Evolutionary conservation across 92 coral and sea anemone species (phyloP).

Genomic region (Muricea muricata): DNA sequence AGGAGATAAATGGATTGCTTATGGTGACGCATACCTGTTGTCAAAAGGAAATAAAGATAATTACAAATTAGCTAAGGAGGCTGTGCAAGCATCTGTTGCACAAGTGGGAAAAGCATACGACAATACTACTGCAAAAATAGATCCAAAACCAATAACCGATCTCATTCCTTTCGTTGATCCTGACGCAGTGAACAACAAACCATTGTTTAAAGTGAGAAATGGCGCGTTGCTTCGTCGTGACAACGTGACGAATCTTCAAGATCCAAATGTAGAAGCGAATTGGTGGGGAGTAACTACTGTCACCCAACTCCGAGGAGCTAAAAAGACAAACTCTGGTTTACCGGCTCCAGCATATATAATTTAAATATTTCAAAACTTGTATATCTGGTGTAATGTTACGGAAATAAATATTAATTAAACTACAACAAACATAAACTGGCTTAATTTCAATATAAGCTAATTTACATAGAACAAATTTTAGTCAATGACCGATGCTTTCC

Average conservation of each 20-base stretch:
- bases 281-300: constrained; percentile 70
- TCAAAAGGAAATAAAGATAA: background rate
- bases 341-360: no score
- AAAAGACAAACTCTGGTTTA: no score
- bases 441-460: no score
- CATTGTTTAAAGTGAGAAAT: constrained; percentile 65
- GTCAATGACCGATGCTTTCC: no score
- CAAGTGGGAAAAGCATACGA: constrained; percentile 63
- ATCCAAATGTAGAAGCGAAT: constrained; percentile 42
- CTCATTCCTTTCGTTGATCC: constrained; percentile 66
- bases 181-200: constrained; percentile 62
- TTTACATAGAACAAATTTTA: no score
- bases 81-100: constrained; percentile 64
- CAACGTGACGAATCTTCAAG: constrained; percentile 62
- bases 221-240: constrained; percentile 65
- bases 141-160: constrained; percentile 46
- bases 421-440: no score
- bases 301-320: no score
- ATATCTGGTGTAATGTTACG: no score
- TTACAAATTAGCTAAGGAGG: constrained; percentile 23
- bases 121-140: constrained; percentile 1
- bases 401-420: no score
- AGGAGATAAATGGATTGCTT: constrained; percentile 6
- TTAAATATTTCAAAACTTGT: no score
- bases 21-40: background rate